These are phyloP conservation scores for Echiichthys vipera DNA, from an alignment of 2,797 vertebrate species.

Conservation along the genomic window DNA sequence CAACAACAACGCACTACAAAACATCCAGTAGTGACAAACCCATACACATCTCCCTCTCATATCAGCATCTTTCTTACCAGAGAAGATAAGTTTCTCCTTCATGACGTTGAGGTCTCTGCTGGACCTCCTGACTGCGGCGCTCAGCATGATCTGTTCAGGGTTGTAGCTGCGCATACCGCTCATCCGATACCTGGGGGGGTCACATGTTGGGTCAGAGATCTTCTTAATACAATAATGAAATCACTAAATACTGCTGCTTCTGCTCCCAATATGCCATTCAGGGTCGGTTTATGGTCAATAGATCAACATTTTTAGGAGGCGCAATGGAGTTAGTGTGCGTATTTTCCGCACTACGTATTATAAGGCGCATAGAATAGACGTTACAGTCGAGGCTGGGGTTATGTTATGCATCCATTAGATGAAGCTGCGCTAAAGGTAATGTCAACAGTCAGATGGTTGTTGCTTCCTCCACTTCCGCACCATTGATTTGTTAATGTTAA, in stretches of 20 bases:
- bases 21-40: not conserved
- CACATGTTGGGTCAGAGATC: constrained; percentile 37
- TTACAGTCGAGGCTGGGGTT: too few species aligned
- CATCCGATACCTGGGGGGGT: constrained; percentile 90
- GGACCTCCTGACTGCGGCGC: constrained; percentile 89
- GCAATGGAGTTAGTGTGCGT: too few species aligned
- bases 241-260: constrained; percentile 34
- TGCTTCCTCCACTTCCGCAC: too few species aligned
- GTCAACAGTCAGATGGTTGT: too few species aligned
- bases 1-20: constrained; percentile 13
- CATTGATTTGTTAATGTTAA: too few species aligned
- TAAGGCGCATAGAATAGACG: too few species aligned
- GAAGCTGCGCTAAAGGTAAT: too few species aligned
- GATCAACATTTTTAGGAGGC: not conserved
- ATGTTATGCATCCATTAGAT: too few species aligned
- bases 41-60: not conserved
- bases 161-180: constrained; percentile 95
- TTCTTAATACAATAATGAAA: not conserved
- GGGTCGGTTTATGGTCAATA: not conserved
- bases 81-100: constrained; percentile 99
- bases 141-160: constrained; percentile 99
- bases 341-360: too few species aligned
- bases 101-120: constrained; percentile 96
- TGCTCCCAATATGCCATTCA: not conserved
- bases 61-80: constrained; percentile 82